Conservation (phyloP, 2,888 invertebrate genomes). For the Acanthosepion lycidas region DNA sequence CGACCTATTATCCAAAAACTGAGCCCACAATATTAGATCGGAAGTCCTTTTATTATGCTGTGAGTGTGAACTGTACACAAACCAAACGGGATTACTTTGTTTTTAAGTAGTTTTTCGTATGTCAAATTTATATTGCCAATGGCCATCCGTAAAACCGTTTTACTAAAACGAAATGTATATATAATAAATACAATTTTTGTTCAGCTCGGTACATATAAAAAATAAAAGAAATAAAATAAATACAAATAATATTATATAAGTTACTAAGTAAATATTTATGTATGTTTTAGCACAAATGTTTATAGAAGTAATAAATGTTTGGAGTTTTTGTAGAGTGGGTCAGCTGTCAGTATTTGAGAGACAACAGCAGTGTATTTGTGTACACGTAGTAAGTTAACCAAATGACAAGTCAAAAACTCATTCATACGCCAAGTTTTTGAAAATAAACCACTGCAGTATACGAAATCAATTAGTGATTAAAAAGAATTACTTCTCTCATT, state of each 20-base stretch:
- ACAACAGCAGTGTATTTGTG: slow-evolving; percentile 2
- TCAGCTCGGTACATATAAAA: background rate
- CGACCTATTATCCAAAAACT: background rate
- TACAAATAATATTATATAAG: background rate
- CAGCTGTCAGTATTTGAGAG: background rate
- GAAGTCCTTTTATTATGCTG: background rate
- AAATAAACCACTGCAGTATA: background rate
- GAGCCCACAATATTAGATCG: background rate
- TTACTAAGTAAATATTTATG: background rate
- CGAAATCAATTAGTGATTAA: too few species aligned
- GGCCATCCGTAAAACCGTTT: too few species aligned
- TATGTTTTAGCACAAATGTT: background rate
- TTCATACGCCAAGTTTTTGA: background rate
- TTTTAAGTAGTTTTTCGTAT: background rate
- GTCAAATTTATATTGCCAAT: background rate
- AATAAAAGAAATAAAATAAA: background rate
- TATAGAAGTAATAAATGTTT: background rate
- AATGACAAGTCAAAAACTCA: background rate
- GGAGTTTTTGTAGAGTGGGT: background rate
- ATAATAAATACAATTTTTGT: background rate
- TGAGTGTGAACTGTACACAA: background rate
- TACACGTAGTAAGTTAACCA: background rate
- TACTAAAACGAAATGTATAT: background rate
- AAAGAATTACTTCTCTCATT: too few species aligned
- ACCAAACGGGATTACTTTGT: background rate